Base-by-base conservation (phyloP, 23 tunicate genomes). In the Diplosoma virens region DNA sequence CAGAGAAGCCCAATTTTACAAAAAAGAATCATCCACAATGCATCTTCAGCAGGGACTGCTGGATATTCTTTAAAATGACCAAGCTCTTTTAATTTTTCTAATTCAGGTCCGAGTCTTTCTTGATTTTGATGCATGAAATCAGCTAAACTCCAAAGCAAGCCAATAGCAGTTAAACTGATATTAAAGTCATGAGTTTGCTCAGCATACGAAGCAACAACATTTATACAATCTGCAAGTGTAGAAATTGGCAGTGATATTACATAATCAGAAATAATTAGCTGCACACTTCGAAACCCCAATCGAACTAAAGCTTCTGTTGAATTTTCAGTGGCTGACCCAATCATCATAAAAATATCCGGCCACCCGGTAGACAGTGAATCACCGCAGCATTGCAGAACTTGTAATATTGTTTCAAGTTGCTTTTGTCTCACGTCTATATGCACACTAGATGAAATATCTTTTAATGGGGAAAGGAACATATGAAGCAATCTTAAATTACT, bases 91-190 rank as follows among this genome's bases (percentile, higher is more conserved):
- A 59, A 18, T 24, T 33, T 48, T 9, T 2, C 26, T 0, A 92
- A 25, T 53, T 45, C 79, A 25, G 85, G 77, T 26, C 28, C 55
- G 4, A 92, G 64, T 59, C 76, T 92, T 0, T 85, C 83, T 35
- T 76, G 67, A 70, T 84, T 81, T 68, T 85, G 92, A 32, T 73
- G 79, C 84, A 92, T 92, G 65, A 71, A 92, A 75, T 92, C 97
- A 21, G 93, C 76, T 67, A 92, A 67, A 48, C 97, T 92, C 97
- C 97, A 92, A 1, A 94, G 71, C 26, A 94, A 58, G 0, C 99
- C 99, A 58, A 94, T 94, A 0, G 99, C 90, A 47, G 99, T 94
- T 30, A 94, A 67, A 65, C 95, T 87, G 52, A 94, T 88, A 59
- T 94, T 94, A 55, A 94, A 87, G 84, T 88, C 95, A 25, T 84